Conservation (phyloP, 2,888 invertebrate species). For the Hermodice carunculata region DNA sequence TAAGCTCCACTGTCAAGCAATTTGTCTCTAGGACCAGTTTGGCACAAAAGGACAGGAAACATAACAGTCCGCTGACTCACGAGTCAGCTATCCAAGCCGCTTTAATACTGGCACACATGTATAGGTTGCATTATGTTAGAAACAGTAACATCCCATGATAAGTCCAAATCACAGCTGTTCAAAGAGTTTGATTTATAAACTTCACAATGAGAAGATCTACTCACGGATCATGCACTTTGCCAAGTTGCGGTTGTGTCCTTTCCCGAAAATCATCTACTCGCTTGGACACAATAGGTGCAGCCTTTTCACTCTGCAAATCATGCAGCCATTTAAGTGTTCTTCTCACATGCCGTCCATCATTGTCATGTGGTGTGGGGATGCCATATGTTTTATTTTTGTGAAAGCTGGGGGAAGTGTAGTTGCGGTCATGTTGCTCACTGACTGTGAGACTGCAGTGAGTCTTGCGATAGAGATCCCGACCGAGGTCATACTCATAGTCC, state of each 20-base stretch:
- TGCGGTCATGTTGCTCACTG: constrained; percentile 58
- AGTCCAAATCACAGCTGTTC: too few relatives aligned
- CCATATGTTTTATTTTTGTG: constrained; percentile 52
- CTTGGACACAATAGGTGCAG: constrained; percentile 62
- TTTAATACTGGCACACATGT: too few relatives aligned
- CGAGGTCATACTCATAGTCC: constrained; percentile 50
- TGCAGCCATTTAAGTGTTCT: constrained; percentile 63
- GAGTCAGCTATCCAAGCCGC: too few relatives aligned
- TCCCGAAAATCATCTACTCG: constrained; percentile 67
- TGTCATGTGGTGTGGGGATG: constrained; percentile 65
- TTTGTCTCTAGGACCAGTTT: too few relatives aligned
- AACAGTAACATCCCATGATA: too few relatives aligned
- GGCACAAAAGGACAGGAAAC: too few relatives aligned
- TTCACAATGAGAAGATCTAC: too few relatives aligned
- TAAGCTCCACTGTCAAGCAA: too few relatives aligned
- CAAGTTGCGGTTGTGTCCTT: constrained; percentile 64
- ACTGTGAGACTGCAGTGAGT: constrained; percentile 62
- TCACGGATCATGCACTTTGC: constrained; percentile 66
- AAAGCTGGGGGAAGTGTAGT: constrained; percentile 55
- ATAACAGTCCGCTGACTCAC: too few relatives aligned
- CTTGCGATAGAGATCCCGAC: constrained; percentile 61
- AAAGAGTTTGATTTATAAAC: too few relatives aligned
- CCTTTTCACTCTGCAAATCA: constrained; percentile 54
- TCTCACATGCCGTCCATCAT: constrained; percentile 56
- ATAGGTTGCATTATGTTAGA: too few relatives aligned